These are phyloP conservation scores for Tineola bisselliella DNA, from an alignment of 2,888 invertebrate species.

Conservation along the genomic window DNA sequence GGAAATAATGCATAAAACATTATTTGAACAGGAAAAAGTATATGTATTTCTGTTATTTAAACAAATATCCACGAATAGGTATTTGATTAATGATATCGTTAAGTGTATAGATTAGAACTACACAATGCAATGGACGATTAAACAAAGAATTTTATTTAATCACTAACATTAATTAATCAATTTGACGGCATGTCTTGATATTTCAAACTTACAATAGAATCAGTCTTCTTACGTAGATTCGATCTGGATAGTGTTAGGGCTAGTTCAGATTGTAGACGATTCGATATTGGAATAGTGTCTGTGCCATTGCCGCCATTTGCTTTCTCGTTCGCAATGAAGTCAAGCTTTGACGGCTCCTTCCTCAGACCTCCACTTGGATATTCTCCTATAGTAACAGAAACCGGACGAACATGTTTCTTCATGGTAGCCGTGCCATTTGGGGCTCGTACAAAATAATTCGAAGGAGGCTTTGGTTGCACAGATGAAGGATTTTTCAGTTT, in stretches of 20 bases:
- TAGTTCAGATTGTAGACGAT: conserved; percentile 77
- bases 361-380: conserved; percentile 65
- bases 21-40: no score
- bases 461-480: conserved; percentile 72
- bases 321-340: conserved; percentile 69
- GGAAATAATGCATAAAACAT: no score
- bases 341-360: conserved; percentile 76
- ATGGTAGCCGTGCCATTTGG: conserved; percentile 65
- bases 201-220: conserved; percentile 56
- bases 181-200: not conserved
- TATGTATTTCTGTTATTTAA: no score
- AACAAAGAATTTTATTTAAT: not conserved
- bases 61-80: not conserved
- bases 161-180: not conserved
- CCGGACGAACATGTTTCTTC: conserved; percentile 68
- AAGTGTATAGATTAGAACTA: not conserved
- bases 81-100: not conserved
- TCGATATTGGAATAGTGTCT: conserved; percentile 67
- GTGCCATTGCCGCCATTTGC: conserved; percentile 39
- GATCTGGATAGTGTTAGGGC: conserved; percentile 80
- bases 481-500: conserved; percentile 73
- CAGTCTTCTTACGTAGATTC: conserved; percentile 78
- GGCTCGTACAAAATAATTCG: conserved; percentile 72
- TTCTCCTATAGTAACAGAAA: conserved; percentile 78
- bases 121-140: not conserved